Base-by-base conservation (phyloP, 1,140 invertebrate species). In the Pogonus chalceus region DNA sequence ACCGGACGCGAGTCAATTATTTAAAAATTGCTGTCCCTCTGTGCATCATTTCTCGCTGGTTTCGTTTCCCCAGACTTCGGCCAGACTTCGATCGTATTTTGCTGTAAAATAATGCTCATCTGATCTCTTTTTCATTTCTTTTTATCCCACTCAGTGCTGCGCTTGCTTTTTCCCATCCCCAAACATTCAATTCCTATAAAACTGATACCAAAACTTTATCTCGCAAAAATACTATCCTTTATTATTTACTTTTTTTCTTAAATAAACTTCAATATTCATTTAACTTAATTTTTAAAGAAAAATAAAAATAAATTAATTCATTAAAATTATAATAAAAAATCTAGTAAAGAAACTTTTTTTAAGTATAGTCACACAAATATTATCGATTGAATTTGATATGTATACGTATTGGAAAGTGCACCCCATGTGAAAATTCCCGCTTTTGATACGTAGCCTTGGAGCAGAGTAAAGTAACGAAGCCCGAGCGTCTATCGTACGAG, bases 1-100 rank as follows among this genome's bases (percentile, higher is more conserved):
- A 70, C 69, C 69, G 70, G 70, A 72, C 70, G 63, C 65, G 62
- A 65, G 70, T 72, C 70, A 72, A 72, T 72, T 72, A 72, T 72
- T 72, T 70, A 72, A 71, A 71, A 71, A 72, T 69, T 70, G 68
- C 64, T 65, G 65, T 68, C 67, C 68, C 68, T 61, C 47, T 58
- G 65, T 64, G 68, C 65, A 71, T 72, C 69, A 63, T 70, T 69
- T 66, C 64, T 64, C 59, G 53, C 57, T 58, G 55, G 48, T 56
- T 56, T 49, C 58, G 56, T 55, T n/a, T 68, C 67, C 63, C 65
- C 61, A 52, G 63, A 61, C 65, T 65, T 16, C 10, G 2, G 23
- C 31, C 7, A 48, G 18, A n/a, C 23, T 24, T n/a, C 21, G 37
- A 56, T 69, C 69, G 69, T 70, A 70, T 70, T 69, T 70, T 64